phyloP scores from a whole-genome alignment of 2,113 vertebrate species.

The Tiliqua scincoides region DNA sequence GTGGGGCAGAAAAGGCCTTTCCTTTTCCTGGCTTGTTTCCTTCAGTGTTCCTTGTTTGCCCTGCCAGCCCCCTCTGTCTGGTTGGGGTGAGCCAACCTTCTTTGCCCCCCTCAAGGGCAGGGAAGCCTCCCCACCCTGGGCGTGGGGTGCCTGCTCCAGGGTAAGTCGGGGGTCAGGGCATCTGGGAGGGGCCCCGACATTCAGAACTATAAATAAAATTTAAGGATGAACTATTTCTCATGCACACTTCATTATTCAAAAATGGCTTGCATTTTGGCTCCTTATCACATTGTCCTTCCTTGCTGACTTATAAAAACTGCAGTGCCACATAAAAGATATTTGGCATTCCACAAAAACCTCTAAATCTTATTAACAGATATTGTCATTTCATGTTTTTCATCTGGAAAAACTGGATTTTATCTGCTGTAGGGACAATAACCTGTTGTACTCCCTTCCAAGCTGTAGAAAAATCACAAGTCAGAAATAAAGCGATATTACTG shows the following conservation, averaged over 20 bases:
- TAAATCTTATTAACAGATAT: background rate
- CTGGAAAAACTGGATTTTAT: background rate
- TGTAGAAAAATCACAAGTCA: background rate
- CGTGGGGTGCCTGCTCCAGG: too few relatives aligned
- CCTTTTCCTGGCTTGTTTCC: too few relatives aligned
- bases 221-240: background rate
- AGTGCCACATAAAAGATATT: background rate
- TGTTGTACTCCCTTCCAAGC: background rate
- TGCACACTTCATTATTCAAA: background rate
- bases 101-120: too few relatives aligned
- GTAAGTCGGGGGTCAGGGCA: too few relatives aligned
- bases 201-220: constrained; percentile 23
- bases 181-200: too few relatives aligned
- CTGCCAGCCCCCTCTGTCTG: too few relatives aligned
- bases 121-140: too few relatives aligned
- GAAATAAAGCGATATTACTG: background rate
- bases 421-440: background rate
- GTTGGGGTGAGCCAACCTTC: too few relatives aligned
- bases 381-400: background rate
- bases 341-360: background rate
- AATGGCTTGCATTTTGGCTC: background rate
- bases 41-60: too few relatives aligned
- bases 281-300: background rate
- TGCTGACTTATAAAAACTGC: background rate
- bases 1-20: too few relatives aligned